phyloP scores from a whole-genome alignment of 2,797 vertebrate genomes.

The Numenius phaeopus region DNA sequence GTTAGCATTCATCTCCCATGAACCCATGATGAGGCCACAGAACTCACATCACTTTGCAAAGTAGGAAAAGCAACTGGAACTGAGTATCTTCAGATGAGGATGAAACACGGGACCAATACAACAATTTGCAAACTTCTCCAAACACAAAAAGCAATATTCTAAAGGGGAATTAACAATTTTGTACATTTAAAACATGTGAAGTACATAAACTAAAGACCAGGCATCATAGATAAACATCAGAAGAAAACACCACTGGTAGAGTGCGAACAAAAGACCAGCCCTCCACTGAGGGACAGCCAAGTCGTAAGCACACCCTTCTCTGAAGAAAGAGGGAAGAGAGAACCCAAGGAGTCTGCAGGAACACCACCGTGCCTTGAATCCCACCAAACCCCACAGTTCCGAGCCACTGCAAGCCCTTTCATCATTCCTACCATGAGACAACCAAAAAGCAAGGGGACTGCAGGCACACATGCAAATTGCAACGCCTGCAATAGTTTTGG shows the following conservation, averaged over 20 bases:
- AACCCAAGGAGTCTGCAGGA: neutral
- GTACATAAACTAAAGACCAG: neutral
- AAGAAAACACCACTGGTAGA: neutral
- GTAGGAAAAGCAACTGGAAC: neutral
- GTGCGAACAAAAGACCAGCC: neutral
- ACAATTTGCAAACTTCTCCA: neutral
- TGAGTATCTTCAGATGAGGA: neutral
- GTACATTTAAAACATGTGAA: neutral
- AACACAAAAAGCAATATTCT: neutral
- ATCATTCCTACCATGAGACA: neutral
- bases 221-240: neutral
- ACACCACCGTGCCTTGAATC: fast-evolving
- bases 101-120: neutral
- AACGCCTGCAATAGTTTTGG: neutral
- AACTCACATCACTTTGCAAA: neutral
- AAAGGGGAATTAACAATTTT: neutral
- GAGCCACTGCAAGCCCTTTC: neutral
- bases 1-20: conserved; percentile 53
- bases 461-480: fast-evolving
- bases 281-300: neutral
- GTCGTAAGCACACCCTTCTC: neutral
- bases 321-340: neutral
- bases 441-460: neutral
- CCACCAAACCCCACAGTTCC: neutral
- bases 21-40: conserved; percentile 1